Percentiles rank a stretch among this genome's conserved stretches.
Evolutionary conservation across 1,140 invertebrate species (phyloP).

Genomic region (Heliconius congener): DNA sequence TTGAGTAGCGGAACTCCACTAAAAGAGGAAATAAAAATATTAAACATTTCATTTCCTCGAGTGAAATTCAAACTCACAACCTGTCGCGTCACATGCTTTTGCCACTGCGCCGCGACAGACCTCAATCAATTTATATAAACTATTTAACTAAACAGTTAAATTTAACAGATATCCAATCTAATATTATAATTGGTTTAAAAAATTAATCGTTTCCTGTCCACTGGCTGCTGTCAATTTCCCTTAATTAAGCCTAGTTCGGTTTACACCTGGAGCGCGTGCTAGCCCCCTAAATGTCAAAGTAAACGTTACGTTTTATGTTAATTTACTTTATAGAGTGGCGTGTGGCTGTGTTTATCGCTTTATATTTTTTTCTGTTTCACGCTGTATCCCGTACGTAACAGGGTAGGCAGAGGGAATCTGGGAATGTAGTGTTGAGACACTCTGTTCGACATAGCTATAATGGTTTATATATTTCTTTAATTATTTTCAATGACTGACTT

Average conservation of each 20-base stretch:
- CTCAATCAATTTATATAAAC: not conserved
- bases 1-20: no score
- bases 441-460: no score
- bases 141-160: constrained; percentile 1
- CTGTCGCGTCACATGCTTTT: no score
- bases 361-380: not conserved
- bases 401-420: no score
- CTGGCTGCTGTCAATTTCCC: constrained; percentile 7
- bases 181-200: constrained; percentile 17
- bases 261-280: constrained; percentile 29
- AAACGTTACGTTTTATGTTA: constrained; percentile 4
- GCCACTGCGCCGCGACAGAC: not conserved
- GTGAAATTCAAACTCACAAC: no score
- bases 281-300: constrained; percentile 25
- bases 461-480: no score
- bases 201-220: constrained; percentile 17
- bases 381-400: no score
- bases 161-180: not conserved
- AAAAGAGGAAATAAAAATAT: no score
- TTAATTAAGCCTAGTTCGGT: constrained; percentile 4
- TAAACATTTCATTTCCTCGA: no score
- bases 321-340: not conserved
- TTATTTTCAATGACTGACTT: no score
- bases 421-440: no score
- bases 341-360: not conserved